Conservation (phyloP, 2,888 invertebrate species). For the Drosophila cracens region DNA sequence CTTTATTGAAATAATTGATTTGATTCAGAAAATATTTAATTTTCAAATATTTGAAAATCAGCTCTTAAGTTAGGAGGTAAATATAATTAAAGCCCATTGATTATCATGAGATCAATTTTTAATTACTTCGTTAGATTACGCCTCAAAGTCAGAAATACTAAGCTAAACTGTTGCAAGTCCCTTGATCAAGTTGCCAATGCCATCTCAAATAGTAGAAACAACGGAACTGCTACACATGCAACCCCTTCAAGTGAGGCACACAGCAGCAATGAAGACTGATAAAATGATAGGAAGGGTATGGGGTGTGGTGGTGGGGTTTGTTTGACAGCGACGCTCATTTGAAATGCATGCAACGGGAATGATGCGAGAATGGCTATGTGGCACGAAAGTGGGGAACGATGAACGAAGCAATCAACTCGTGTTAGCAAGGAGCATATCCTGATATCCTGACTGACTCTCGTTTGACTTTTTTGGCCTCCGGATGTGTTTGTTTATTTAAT, state of each 20-base stretch:
- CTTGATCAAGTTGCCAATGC: slow-evolving; percentile 36
- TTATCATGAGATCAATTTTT: background rate
- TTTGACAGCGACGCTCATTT: slow-evolving; percentile 64
- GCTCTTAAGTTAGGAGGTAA: background rate
- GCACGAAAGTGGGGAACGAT: slow-evolving; percentile 29
- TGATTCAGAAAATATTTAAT: background rate
- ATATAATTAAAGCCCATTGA: background rate
- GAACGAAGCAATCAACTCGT: slow-evolving; percentile 67
- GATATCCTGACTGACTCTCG: slow-evolving; percentile 20
- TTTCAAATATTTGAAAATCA: background rate
- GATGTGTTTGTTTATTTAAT: slow-evolving; percentile 76
- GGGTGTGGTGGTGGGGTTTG: slow-evolving; percentile 13
- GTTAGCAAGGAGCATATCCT: slow-evolving; percentile 64
- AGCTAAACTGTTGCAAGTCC: slow-evolving; percentile 30
- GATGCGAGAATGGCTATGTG: slow-evolving; percentile 27
- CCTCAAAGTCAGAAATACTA: slow-evolving; percentile 5
- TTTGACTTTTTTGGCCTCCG: slow-evolving; percentile 64
- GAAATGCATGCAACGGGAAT: slow-evolving; percentile 68
- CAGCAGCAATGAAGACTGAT: slow-evolving; percentile 27
- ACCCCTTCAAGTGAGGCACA: slow-evolving; percentile 50
- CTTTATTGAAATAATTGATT: background rate
- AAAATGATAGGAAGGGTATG: slow-evolving; percentile 20
- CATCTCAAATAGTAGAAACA: slow-evolving; percentile 23
- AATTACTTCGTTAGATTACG: background rate
- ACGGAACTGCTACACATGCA: slow-evolving; percentile 36